A percentile compares a stretch with the other conserved stretches of the same genome.
Conservation (phyloP, 1,140 invertebrate genomes). For the Arctopsyche grandis region DNA sequence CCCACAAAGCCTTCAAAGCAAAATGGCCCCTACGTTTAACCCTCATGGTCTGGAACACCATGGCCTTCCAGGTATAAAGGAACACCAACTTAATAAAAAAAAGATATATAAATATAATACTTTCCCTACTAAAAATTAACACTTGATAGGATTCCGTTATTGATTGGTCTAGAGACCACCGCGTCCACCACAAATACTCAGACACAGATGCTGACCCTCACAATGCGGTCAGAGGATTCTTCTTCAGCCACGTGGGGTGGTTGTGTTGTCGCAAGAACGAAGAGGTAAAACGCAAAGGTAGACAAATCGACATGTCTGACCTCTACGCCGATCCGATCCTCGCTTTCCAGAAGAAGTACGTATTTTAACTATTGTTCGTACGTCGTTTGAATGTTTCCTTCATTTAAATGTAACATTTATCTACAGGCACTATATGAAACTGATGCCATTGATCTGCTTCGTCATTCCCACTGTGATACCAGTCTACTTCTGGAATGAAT, state of each 20-base stretch:
- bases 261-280: slow-evolving; percentile 81
- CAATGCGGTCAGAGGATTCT: slow-evolving; percentile 82
- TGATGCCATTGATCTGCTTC: slow-evolving; percentile 78
- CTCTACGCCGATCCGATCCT: slow-evolving; percentile 79
- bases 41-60: slow-evolving; percentile 80
- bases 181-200: slow-evolving; percentile 84
- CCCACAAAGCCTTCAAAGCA: slow-evolving; percentile 89
- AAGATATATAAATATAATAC: no score
- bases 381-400: background rate
- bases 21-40: slow-evolving; percentile 79
- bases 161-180: slow-evolving; percentile 75
- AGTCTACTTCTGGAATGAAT: slow-evolving; percentile 77
- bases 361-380: background rate
- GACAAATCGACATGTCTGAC: slow-evolving; percentile 77
- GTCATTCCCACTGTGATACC: slow-evolving; percentile 79
- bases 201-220: slow-evolving; percentile 87
- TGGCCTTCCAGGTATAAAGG: slow-evolving; percentile 80
- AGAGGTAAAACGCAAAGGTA: slow-evolving; percentile 75
- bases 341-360: slow-evolving; percentile 76
- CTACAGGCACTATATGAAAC: slow-evolving; percentile 75
- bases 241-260: slow-evolving; percentile 89
- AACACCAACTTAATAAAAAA: slow-evolving; percentile 55
- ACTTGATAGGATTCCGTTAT: slow-evolving; percentile 64
- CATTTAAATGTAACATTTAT: background rate
- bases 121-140: background rate